Base-by-base conservation (phyloP, 2,888 invertebrate genomes). In the Gortyna flavago region DNA sequence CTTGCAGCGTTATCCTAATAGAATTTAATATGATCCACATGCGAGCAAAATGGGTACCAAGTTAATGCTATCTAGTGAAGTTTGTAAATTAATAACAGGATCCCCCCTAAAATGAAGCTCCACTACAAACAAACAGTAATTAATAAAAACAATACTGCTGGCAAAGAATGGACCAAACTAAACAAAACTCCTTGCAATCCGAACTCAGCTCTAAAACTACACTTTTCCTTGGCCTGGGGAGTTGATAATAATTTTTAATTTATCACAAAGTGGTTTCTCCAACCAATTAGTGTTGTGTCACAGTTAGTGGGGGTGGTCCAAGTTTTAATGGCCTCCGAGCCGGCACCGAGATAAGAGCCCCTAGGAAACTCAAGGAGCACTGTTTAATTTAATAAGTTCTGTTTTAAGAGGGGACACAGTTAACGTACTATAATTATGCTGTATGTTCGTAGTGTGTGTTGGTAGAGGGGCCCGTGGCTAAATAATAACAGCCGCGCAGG, bases 241-340 rank as follows among this genome's bases (percentile, higher is more conserved):
- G 85, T 89, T 86, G 84, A 88, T 87, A 88, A 89, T 88, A 88
- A 86, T 91, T 91, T 89, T 90, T 88, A 89, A 89, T 90, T 88
- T 89, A 90, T 88, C 90, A 88, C 88, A 88, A 91, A 92, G 91
- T 90, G 91, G 90, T 90, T 89, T 87, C 87, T 88, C 88, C 79
- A 87, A 91, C 90, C 94, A 94, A 94, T 94, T 94, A 93, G 92
- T 85, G 90, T 87, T 89, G 90, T 88, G 92, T 90, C 92, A 91
- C 92, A 89, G 89, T 90, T 89, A 89, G 88, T 85, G 86, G 83
- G 87, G 88, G 79, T 79, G 91, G 93, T 89, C 88, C 89, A 93
- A 93, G 92, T 93, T 93, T 93, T 93, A 93, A 93, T 93, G 92
- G 92, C 83, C 90, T 88, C 89, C 75, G 86, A 88, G 88, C 87